Percentiles rank a stretch among this genome's conserved stretches.
Evolutionary conservation across 2,113 vertebrate genomes (phyloP).

Genomic region (Nycticorax nycticorax): DNA sequence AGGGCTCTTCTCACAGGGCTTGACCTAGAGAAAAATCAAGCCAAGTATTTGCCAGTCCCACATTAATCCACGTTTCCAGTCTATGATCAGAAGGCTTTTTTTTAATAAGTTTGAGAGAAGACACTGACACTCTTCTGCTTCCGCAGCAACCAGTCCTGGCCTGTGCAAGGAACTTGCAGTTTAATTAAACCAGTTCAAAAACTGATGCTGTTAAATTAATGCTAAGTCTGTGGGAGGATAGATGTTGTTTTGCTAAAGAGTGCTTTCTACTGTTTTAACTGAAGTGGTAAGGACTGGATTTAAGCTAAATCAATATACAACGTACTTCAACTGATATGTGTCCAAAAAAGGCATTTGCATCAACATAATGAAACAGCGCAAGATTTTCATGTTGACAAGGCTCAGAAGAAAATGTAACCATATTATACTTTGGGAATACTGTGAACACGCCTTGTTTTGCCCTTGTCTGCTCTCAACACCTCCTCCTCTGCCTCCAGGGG

Average conservation of each 20-base stretch:
- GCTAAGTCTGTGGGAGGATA: constrained; percentile 23
- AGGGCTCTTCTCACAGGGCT: background rate
- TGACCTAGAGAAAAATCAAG: constrained; percentile 13
- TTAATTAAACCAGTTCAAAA: constrained; percentile 45
- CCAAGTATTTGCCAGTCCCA: background rate
- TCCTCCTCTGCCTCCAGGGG: constrained; percentile 21
- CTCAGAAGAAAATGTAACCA: background rate
- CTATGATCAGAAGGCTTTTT: background rate
- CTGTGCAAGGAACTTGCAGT: constrained; percentile 24
- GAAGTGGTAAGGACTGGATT: background rate
- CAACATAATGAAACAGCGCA: background rate
- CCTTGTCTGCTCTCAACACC: constrained; percentile 4
- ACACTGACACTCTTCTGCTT: background rate
- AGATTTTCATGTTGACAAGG: constrained; percentile 22
- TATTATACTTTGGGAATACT: background rate
- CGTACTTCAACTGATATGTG: background rate
- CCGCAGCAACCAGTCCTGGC: constrained; percentile 2
- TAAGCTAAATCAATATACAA: constrained; percentile 24
- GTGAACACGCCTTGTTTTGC: constrained; percentile 28
- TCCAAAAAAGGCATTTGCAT: constrained; percentile 39
- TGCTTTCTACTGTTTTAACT: background rate
- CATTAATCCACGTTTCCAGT: background rate
- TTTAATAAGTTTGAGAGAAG: background rate
- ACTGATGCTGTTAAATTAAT: background rate
- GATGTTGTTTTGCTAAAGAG: background rate